Evolutionary conservation across 2,113 vertebrate genomes (phyloP), one percentile per base, ranked within the genome.

Genomic region (Himantopus leucocephalus): DNA sequence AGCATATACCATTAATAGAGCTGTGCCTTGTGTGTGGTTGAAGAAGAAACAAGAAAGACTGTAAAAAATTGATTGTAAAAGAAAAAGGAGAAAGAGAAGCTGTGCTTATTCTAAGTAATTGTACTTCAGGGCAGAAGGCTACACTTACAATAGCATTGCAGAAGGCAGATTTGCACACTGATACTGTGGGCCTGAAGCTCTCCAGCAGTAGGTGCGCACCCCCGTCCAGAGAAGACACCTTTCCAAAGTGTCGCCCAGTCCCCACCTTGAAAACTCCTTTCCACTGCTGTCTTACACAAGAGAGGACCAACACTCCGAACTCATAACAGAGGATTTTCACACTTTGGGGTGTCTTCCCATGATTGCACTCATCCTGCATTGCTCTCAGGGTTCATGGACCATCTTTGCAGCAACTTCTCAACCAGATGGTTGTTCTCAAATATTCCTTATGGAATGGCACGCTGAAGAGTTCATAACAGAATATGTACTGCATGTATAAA

Each of bases 311-410:
- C 8, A 19, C 8, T 41, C 12, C 47, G 19, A 85, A 64, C 30
- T 35, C 5, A 1, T n/a, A 62, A 37, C 0, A 1, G 55, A 67
- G 26, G 9, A 14, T 20, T 80, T 67, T 58, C 55, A 50, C n/a
- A 8, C 10, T 41, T 86, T 0, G 1, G 24, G 3, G 1, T 14
- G 2, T 66, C 41, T 84, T 32, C 32, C 26, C 37, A 43, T 14
- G 21, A 39, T 1, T 50, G n/a, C 16, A 26, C 7, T 80, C 5
- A 1, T 7, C 4, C 34, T 71, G 34, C 37, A 16, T 37, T 81
- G 4, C 56, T 67, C 34, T 56, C 4, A 1, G 17, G 27, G 9
- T 60, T 77, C 47, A 21, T 18, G 12, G 19, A 53, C 8, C 26
- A 43, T 37, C 52, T 72, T 55, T 53, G 37, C 10, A 92, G 7